Evolutionary conservation across 2,888 invertebrate species (phyloP), one percentile per base, ranked within the genome.

Genomic region (Zootermopsis nevadensis): DNA sequence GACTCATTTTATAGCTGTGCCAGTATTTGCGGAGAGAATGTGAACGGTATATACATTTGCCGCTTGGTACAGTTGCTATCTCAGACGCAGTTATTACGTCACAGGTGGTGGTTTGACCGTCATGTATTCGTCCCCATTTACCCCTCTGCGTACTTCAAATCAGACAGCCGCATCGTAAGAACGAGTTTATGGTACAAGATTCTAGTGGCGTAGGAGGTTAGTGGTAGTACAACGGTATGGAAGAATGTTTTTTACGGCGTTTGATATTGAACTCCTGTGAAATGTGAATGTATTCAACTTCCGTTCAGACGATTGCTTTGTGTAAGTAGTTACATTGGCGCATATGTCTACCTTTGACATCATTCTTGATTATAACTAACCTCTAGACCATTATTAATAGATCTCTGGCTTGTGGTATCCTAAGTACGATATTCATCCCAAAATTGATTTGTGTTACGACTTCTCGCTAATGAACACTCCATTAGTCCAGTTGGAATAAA

Each of bases 71-170:
- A 27, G 60, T 6, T 31, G 31, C 31, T 31, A 60, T 31, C 69
- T 15, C 69, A 22, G 2, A 12, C 7, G 6, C 15, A 27, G 27
- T 27, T 69, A 31, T 33, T 69, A 33, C 69, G 69, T 69, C 69
- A 69, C 69, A 69, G 69, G 69, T 69, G 69, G 69, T 33, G 30
- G 31, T 69, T 31, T 69, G 69, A 22, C 19, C 69, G 31, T 69
- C 22, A 8, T 22, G 12, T 6, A 12, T 2, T 33, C 19, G 4
- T 2, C 19, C 69, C 69, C 69, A 12, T 30, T 27, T 10, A 4
- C 6, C 6, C 60, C 60, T 6, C 60, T 15, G n/a, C 69, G 2
- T 15, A 33, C 33, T 33, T 69, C 69, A 69, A 69, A 69, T 69
- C 30, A 69, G 22, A 69, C 1, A 69, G 69, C 33, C 10, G 69